Percentiles rank a stretch among this genome's conserved stretches.
phyloP scores from a whole-genome alignment of 2,113 vertebrate genomes.

The Vulpes vulpes region DNA sequence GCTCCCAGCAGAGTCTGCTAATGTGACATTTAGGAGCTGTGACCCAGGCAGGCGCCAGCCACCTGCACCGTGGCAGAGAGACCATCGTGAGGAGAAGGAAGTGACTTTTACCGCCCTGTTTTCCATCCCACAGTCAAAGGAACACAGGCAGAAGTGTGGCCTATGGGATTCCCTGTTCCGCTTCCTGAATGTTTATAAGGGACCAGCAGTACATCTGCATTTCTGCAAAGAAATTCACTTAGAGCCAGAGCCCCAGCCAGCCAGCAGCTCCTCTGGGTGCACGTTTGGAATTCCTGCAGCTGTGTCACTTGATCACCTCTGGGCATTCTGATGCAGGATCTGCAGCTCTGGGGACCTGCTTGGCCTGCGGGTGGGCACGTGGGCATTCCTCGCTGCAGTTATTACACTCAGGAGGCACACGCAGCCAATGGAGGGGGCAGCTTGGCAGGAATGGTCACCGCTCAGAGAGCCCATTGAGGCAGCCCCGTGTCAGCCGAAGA shows the following conservation, averaged over 20 bases:
- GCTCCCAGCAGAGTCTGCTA: constrained; percentile 81
- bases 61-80: background rate
- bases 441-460: background rate
- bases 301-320: background rate
- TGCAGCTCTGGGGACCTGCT: background rate
- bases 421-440: background rate
- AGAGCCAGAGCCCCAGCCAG: background rate
- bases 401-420: background rate
- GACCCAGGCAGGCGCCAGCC: background rate
- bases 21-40: constrained; percentile 87
- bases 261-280: too few relatives aligned
- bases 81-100: constrained; percentile 58
- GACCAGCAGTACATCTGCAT: background rate
- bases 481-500: background rate
- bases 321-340: background rate
- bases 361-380: background rate
- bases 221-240: constrained; percentile 23
- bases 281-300: background rate
- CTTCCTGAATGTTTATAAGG: constrained; percentile 28
- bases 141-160: constrained; percentile 50
- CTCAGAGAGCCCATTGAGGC: background rate
- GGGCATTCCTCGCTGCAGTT: background rate
- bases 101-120: constrained; percentile 56
- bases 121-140: constrained; percentile 26
- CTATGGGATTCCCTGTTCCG: background rate